Base-by-base conservation (phyloP, 2,888 invertebrate species). In the Trichogramma dendrolimi region DNA sequence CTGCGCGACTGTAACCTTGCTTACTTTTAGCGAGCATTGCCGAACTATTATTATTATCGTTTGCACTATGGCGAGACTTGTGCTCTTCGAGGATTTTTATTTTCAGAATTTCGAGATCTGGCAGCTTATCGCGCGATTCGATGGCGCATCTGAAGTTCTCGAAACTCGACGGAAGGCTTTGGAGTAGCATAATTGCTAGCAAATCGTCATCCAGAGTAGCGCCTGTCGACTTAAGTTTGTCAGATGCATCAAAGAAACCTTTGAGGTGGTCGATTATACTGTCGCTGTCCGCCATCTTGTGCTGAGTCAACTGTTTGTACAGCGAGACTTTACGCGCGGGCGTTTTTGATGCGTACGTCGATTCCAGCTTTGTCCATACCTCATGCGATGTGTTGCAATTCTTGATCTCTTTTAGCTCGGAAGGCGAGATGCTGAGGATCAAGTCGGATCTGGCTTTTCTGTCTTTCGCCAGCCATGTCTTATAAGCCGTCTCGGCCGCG, bases 91-190 rank as follows among this genome's bases (percentile, higher is more conserved):
- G 43, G 6, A 57, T 57, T 43, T 49, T 57, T 48, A 57, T 14
- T 14, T 48, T 48, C 6, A 56, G 11, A 6, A 10, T 14, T 40
- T 56, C 56, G n/a, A 48, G n/a, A 6, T 41, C 43, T 42, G 57
- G 50, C 4, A 57, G 11, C 5, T 5, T 41, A 7, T 57, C 50
- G 6, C 57, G 40, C 38, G 50, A 50, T 39, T 57, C 57, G 6
- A 57, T 57, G 10, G 50, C 50, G 38, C 57, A 57, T 56, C 48
- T 56, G 38, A 56, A 47, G 10, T 56, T 56, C 48, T 56, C 48
- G 48, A 56, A 56, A n/a, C 40, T 38, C 4, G 44, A 4, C 40
- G 56, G 56, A 6, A 56, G 10, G 11, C 56, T 56, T 40, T 56
- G 48, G 7, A 50, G 11, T 4, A 56, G 11, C 38, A 56, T 44